Percentiles rank a stretch among this genome's conserved stretches.
These are phyloP conservation scores for Vespertilio murinus DNA, from an alignment of 2,797 vertebrate genomes.

Conservation along the genomic window DNA sequence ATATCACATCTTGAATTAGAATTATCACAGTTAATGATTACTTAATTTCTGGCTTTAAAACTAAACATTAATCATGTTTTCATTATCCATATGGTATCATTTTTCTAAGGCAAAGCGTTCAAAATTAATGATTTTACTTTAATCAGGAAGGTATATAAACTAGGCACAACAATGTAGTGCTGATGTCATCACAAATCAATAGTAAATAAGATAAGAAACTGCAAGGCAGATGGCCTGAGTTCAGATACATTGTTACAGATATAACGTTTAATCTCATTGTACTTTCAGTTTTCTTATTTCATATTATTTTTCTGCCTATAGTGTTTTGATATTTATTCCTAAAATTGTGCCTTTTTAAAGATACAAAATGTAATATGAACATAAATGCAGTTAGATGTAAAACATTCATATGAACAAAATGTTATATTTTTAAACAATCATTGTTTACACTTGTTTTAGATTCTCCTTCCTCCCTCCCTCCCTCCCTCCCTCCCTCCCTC, in stretches of 20 bases:
- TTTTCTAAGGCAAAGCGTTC: conserved; percentile 19
- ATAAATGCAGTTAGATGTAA: not conserved
- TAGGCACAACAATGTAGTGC: not conserved
- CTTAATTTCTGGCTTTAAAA: conserved; percentile 49
- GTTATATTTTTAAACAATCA: not conserved
- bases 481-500: no score
- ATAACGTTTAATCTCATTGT: not conserved
- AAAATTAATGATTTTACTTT: conserved; percentile 31
- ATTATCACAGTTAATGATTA: conserved; percentile 37
- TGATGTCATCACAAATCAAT: not conserved
- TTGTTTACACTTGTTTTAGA: not conserved
- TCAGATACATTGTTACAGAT: not conserved
- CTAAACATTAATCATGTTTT: conserved; percentile 22
- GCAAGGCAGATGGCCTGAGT: not conserved
- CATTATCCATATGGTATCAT: not conserved
- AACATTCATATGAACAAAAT: not conserved
- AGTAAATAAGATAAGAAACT: not conserved
- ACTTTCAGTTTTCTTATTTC: not conserved
- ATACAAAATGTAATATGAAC: not conserved
- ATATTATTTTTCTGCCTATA: not conserved
- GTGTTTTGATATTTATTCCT: not conserved
- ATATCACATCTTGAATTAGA: conserved; percentile 27
- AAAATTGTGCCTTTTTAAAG: not conserved
- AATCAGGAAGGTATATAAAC: not conserved
- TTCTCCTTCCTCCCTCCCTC: not conserved